Evolutionary conservation across 2,888 invertebrate genomes (phyloP).

Genomic region (Spodoptera littoralis): DNA sequence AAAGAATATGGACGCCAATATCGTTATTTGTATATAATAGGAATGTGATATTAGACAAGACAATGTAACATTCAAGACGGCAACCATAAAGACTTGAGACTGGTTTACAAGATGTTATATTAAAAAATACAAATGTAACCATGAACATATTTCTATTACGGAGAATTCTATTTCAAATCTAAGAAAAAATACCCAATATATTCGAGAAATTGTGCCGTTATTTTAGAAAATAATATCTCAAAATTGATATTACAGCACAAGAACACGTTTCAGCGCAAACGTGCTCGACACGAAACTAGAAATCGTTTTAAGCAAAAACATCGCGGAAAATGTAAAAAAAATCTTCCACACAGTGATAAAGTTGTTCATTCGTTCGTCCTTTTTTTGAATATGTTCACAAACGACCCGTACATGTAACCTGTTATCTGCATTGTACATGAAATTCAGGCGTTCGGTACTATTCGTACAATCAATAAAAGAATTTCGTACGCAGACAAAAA

Average conservation of each 20-base stretch:
- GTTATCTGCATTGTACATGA: constrained; percentile 18
- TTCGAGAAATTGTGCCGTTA: neutral
- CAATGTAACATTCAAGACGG: too few species aligned
- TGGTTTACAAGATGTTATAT: too few species aligned
- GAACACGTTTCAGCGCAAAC: constrained; percentile 35
- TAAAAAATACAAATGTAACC: too few species aligned
- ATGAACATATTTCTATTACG: too few species aligned
- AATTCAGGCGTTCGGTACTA: constrained; percentile 8
- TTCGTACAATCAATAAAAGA: constrained; percentile 20
- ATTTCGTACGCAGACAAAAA: neutral
- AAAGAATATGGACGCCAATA: too few species aligned
- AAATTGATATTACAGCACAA: constrained; percentile 26
- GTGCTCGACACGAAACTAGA: constrained; percentile 40
- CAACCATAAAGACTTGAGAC: too few species aligned
- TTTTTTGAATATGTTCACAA: constrained; percentile 58
- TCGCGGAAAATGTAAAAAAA: constrained; percentile 11
- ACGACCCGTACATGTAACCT: constrained; percentile 36
- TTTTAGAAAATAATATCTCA: constrained; percentile 6
- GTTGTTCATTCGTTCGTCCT: constrained; percentile 39
- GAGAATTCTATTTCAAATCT: neutral
- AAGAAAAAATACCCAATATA: neutral
- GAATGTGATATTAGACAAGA: too few species aligned
- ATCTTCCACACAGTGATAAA: constrained; percentile 43
- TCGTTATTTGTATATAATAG: too few species aligned
- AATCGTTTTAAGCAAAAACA: constrained; percentile 31